Evolutionary conservation across 2,797 vertebrate species (phyloP).

Genomic region (Poliocrania exsul): DNA sequence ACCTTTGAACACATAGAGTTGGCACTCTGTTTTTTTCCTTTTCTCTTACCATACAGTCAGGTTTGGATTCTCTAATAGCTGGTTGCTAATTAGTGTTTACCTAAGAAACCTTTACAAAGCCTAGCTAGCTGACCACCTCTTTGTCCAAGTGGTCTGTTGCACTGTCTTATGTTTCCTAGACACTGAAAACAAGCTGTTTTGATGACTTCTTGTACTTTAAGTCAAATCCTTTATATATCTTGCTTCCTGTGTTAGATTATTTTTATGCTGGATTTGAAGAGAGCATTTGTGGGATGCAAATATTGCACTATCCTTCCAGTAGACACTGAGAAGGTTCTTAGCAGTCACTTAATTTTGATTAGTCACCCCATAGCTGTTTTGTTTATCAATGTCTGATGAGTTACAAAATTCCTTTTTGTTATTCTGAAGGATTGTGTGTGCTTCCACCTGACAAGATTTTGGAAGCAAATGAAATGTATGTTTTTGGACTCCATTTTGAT

Average conservation of each 20-base stretch:
- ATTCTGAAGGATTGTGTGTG: background rate
- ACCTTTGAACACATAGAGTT: background rate
- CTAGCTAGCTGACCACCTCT: background rate
- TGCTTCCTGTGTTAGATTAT: background rate
- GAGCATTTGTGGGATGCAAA: background rate
- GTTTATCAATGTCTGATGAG: background rate
- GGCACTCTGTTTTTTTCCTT: background rate
- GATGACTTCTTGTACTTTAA: background rate
- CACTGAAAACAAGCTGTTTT: background rate
- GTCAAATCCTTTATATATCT: background rate
- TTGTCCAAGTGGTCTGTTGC: background rate
- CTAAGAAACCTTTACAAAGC: background rate
- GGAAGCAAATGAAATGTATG: background rate
- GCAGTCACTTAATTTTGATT: background rate
- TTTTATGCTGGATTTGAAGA: background rate
- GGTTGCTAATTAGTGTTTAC: background rate
- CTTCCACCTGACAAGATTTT: background rate
- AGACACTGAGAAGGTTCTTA: background rate
- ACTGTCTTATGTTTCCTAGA: background rate
- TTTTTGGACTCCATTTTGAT: background rate
- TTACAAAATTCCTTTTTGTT: background rate
- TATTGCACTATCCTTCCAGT: background rate
- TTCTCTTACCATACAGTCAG: background rate
- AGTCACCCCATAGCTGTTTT: background rate
- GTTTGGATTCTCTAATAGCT: background rate